Evolutionary conservation across 2,888 invertebrate species (phyloP), one percentile per base, ranked within the genome.

Genomic region (Prosapia bicincta): DNA sequence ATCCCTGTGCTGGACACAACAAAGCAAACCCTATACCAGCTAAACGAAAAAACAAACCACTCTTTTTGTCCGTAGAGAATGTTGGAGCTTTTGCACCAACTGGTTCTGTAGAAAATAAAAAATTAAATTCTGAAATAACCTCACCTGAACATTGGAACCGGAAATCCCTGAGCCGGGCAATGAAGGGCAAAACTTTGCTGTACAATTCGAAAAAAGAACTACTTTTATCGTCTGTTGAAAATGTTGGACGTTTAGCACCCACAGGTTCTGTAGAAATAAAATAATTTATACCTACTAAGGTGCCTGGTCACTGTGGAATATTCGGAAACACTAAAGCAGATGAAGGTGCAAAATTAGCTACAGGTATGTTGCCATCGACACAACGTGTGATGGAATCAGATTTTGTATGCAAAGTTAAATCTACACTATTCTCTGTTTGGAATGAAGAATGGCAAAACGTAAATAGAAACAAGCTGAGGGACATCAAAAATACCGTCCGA

Each of bases 81-180:
- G 88, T 87, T 74, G 90, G 90, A 78, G 88, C 88, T 84, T 89
- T 89, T 70, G 88, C 87, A 81, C 89, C 90, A 79, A 89, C 87
- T 9, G 82, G 77, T 75, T 77, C 75, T 77, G 30, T 26, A 30
- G 9, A 69, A 43, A 43, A 32, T 38, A 6, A 1, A 23, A 65
- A 24, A 65, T 75, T 24, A 28, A 20, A 15, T 25, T 66, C 66
- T 30, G 3, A 69, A 20, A 20, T 54, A 26, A 71, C 54, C 80
- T 80, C 81, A 85, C 85, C 83, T 83, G 81, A 82, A 84, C 73
- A 76, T 77, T 7, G 85, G 84, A 26, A 82, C 79, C 28, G 86
- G 86, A 77, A 81, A 85, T 30, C 83, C 85, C 80, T 86, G 92
- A 70, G 92, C 91, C 84, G 90, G 90, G 84, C 92, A 92, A 81